A percentile compares a stretch with the other conserved stretches of the same genome.
phyloP scores from a whole-genome alignment of 2,113 vertebrate genomes.

The Ardeotis arabs region DNA sequence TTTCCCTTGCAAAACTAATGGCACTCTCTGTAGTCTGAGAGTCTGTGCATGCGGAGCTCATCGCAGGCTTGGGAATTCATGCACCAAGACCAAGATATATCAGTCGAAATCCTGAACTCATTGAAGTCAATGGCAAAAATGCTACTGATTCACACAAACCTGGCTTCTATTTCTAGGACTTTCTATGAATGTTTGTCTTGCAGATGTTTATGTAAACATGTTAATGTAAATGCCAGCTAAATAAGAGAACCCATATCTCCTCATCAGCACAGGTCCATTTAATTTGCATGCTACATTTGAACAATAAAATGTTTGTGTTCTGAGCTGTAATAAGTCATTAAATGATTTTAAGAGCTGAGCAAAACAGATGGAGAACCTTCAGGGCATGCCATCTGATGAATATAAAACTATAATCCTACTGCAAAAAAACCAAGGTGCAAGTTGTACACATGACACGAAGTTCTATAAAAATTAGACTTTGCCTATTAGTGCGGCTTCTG shows the following conservation, averaged over 20 bases:
- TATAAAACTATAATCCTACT: slow-evolving; percentile 1
- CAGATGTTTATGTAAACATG: not conserved
- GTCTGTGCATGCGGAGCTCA: not conserved
- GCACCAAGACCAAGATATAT: not conserved
- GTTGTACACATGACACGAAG: not conserved
- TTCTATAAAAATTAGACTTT: not conserved
- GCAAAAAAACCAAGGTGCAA: not conserved
- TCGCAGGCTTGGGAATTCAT: not conserved
- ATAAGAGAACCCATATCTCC: not conserved
- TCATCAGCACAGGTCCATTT: slow-evolving; percentile 6
- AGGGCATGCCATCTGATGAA: not conserved
- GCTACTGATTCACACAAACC: not conserved
- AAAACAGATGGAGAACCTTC: slow-evolving; percentile 47
- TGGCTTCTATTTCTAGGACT: not conserved
- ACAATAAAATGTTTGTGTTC: slow-evolving; percentile 14
- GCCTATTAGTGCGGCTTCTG: not conserved
- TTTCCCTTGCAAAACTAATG: not conserved
- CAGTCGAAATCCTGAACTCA: not conserved
- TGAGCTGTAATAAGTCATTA: slow-evolving; percentile 34
- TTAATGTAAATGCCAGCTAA: not conserved
- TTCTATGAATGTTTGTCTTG: not conserved
- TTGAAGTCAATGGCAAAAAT: not conserved
- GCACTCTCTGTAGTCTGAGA: not conserved
- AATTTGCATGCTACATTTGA: not conserved
- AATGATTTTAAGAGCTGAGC: slow-evolving; percentile 33